phyloP scores from a whole-genome alignment of 2,888 invertebrate species.

The Dryomyza anilis region DNA sequence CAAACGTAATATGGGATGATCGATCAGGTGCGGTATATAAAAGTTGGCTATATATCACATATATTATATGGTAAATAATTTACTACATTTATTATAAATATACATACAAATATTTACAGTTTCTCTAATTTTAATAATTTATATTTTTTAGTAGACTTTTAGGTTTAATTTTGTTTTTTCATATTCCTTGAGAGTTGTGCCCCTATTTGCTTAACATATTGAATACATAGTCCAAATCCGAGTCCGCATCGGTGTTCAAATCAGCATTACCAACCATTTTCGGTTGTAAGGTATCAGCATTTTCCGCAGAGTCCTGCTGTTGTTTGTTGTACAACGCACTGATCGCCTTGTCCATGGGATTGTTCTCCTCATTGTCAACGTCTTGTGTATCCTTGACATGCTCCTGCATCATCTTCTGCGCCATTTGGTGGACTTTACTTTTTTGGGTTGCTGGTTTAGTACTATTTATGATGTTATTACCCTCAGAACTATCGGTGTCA shows the following conservation, averaged over 20 bases:
- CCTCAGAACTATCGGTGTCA: slow-evolving; percentile 35
- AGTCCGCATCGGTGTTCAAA: slow-evolving; percentile 30
- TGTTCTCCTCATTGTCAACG: slow-evolving; percentile 32
- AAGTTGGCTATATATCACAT: too few relatives aligned
- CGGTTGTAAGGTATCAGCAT: too few relatives aligned
- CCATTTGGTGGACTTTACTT: slow-evolving; percentile 24
- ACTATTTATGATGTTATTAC: slow-evolving; percentile 30
- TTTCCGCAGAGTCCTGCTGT: slow-evolving; percentile 30
- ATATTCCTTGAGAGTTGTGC: too few relatives aligned
- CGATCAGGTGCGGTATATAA: too few relatives aligned
- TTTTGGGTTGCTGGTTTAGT: slow-evolving; percentile 23
- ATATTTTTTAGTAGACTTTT: too few relatives aligned
- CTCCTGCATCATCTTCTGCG: slow-evolving; percentile 20
- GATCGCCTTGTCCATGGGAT: slow-evolving; percentile 49
- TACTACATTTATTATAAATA: too few relatives aligned
- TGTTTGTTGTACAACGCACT: slow-evolving; percentile 43
- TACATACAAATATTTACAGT: slow-evolving; percentile 28
- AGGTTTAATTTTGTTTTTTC: neutral
- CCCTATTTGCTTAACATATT: slow-evolving; percentile 26
- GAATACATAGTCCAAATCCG: slow-evolving; percentile 42
- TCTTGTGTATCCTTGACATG: slow-evolving; percentile 1
- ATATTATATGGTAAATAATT: too few relatives aligned
- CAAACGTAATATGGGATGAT: too few relatives aligned
- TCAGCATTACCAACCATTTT: too few relatives aligned
- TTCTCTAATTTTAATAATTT: too few relatives aligned